A percentile compares a stretch with the other conserved stretches of the same genome.
phyloP scores from a whole-genome alignment of 2,113 vertebrate species.

The Chloropsis cyanopogon region DNA sequence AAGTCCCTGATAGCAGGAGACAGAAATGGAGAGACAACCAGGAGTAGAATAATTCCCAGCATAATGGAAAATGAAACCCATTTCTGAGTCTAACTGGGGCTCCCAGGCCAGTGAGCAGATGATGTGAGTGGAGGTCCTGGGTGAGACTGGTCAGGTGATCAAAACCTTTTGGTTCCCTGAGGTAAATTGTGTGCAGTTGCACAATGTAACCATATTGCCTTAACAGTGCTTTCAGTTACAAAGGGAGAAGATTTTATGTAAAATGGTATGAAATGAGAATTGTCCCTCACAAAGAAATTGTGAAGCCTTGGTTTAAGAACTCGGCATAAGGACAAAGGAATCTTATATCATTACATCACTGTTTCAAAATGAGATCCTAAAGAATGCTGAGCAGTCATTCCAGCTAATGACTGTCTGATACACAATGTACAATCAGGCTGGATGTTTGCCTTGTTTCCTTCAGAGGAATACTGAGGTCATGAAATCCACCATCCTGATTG shows the following conservation, averaged over 20 bases:
- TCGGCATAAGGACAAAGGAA: background rate
- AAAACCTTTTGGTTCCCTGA: background rate
- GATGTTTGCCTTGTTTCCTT: background rate
- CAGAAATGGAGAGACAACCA: background rate
- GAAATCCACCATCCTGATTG: slow-evolving; percentile 3
- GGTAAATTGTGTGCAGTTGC: background rate
- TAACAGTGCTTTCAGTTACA: background rate
- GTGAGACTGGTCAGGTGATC: background rate
- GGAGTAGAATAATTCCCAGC: background rate
- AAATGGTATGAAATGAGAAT: background rate
- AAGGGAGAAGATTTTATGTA: background rate
- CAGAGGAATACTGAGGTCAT: background rate
- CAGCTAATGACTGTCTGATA: background rate
- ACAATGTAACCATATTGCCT: background rate
- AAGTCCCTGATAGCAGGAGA: background rate
- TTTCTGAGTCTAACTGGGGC: too few species aligned
- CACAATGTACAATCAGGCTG: background rate
- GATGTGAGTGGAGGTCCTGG: background rate
- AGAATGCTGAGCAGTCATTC: slow-evolving; percentile 20
- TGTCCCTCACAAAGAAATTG: background rate
- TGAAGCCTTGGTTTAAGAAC: background rate
- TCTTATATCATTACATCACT: background rate
- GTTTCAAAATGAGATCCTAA: background rate
- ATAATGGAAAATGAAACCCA: background rate
- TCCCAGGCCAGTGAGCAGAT: background rate